phyloP scores from a whole-genome alignment of 2,888 invertebrate species.

The Ceriagrion tenellum region DNA sequence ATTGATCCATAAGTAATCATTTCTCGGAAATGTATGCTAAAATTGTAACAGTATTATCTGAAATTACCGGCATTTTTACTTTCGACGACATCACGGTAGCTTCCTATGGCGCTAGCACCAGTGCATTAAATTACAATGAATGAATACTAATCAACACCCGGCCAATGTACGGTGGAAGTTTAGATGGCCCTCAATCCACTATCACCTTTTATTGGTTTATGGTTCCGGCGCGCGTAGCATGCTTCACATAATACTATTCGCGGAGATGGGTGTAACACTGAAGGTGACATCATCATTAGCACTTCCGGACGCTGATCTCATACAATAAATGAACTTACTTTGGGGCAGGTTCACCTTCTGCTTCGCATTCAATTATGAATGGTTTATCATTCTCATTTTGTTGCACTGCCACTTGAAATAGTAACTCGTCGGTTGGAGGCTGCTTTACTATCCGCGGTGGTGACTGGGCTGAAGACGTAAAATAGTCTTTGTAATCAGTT shows the following conservation, averaged over 20 bases:
- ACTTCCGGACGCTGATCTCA: conserved; percentile 64
- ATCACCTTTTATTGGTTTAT: not conserved
- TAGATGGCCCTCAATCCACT: not conserved
- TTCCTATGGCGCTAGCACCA: no score
- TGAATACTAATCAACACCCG: no score
- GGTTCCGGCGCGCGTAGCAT: not conserved
- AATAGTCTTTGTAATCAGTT: not conserved
- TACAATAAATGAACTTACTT: conserved; percentile 83
- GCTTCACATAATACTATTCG: not conserved
- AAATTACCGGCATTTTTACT: no score
- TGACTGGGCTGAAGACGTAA: conserved; percentile 84
- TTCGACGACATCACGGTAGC: no score
- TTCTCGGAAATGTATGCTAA: no score
- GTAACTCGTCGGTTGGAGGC: conserved; percentile 93
- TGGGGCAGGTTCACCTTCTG: conserved; percentile 96
- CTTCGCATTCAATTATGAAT: conserved; percentile 97
- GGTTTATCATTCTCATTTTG: conserved; percentile 94
- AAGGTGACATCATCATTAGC: conserved; percentile 66
- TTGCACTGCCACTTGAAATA: conserved; percentile 91
- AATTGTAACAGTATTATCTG: no score
- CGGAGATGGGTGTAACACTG: conserved; percentile 8
- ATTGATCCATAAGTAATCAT: no score
- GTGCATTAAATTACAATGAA: no score
- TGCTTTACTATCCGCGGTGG: conserved; percentile 96
- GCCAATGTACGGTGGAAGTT: no score